Evolutionary conservation across 2,797 vertebrate genomes (phyloP), one percentile per base, ranked within the genome.

Genomic region (Rhabdomys pumilio): DNA sequence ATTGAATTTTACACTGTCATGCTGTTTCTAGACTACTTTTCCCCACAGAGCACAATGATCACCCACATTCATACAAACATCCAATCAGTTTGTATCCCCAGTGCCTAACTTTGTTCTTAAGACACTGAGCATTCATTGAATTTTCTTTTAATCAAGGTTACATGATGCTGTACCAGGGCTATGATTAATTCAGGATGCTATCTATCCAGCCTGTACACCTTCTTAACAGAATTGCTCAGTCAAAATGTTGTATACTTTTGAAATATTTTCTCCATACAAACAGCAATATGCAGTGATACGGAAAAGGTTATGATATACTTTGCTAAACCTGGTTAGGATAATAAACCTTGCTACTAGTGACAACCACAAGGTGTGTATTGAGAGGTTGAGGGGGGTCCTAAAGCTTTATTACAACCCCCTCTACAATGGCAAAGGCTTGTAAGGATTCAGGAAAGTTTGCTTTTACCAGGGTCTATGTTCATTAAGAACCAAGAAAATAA

Each of bases 191-290:
- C 8, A 73, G 88, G 57, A 89, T 91, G 22, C 75, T 89, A 76
- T 29, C 84, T 44, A 93, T 80, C n/a, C 83, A 93, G 65, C n/a
- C 47, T 89, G 38, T 65, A 90, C 17, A 69, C 53, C 55, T 59
- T 81, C 76, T 61, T 19, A 91, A 91, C 19, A 96, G 38, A 96
- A 31, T 1, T 53, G 84, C 50, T 91, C 61, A 97, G 93, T 63
- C 72, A 86, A 94, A 57, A 84, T 47, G 50, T 0, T 81, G 65
- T 76, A 50, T 47, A 72, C 34, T 95, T 94, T 41, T 89, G 67
- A 84, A 61, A 87, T 67, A 91, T 63, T 63, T 89, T 61, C 24
- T 19, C 57, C 55, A 34, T 75, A 69, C 38, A 55, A 79, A 69
- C 65, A 93, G 7, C 76, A 67, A 47, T 82, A 75, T 65, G 61